phyloP scores from a whole-genome alignment of 2,113 vertebrate species.

The Synodontis membranacea region DNA sequence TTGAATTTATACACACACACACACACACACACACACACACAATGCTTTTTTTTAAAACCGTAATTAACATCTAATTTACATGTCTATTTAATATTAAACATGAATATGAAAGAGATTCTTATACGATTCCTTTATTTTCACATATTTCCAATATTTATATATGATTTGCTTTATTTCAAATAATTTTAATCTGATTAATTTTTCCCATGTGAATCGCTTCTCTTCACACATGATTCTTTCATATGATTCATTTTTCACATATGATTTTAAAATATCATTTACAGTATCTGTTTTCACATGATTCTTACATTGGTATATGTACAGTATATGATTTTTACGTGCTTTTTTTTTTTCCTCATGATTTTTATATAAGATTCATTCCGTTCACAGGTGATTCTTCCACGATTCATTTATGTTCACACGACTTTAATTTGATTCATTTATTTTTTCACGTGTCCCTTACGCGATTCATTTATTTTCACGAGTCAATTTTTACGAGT shows the following conservation, averaged over 20 bases:
- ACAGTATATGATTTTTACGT: too few species aligned
- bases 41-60: neutral
- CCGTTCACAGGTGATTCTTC: neutral
- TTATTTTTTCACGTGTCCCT: neutral
- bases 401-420: neutral
- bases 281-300: too few species aligned
- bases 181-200: neutral
- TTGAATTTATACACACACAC: conserved; percentile 1
- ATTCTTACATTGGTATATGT: too few species aligned
- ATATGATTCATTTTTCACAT: neutral
- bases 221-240: neutral
- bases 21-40: conserved; percentile 18
- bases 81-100: neutral
- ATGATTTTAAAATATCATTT: neutral
- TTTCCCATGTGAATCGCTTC: neutral
- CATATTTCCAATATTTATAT: neutral
- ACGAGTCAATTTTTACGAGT: neutral
- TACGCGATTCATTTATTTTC: neutral
- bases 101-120: neutral
- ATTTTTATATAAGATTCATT: neutral
- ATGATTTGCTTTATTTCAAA: neutral
- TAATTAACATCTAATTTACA: neutral
- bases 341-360: neutral
- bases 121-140: neutral
- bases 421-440: neutral